phyloP scores from a whole-genome alignment of 2,113 vertebrate species.

The Dasyprocta punctata region DNA sequence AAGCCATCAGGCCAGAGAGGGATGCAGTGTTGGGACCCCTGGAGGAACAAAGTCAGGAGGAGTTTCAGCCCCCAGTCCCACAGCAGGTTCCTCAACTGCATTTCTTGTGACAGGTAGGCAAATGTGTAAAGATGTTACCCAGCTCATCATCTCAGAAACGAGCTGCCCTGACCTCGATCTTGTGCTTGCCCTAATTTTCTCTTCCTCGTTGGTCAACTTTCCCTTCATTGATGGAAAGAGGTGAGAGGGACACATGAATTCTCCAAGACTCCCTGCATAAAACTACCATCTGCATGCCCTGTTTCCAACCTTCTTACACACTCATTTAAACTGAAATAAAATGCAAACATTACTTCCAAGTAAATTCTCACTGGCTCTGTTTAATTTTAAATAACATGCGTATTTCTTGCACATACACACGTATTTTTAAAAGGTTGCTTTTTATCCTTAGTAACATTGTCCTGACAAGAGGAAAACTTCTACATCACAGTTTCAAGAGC shows the following conservation, averaged over 20 bases:
- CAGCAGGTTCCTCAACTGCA: not conserved
- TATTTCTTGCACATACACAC: not conserved
- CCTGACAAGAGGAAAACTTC: not conserved
- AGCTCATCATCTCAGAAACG: conserved; percentile 15
- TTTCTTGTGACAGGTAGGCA: not conserved
- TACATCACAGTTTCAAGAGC: not conserved
- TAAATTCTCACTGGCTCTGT: not conserved
- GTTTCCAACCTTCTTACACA: not conserved
- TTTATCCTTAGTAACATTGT: conserved; percentile 32
- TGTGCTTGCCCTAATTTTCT: not conserved
- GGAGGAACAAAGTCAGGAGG: not conserved
- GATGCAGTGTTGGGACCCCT: not conserved
- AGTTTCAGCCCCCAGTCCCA: not conserved
- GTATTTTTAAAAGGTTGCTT: conserved; percentile 14
- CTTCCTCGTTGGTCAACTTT: not conserved
- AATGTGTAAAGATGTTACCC: not conserved
- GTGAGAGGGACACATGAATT: not conserved
- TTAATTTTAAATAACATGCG: conserved; percentile 32
- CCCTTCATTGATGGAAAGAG: not conserved
- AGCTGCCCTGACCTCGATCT: not conserved
- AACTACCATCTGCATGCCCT: not conserved
- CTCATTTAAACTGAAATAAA: not conserved
- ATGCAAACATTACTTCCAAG: not conserved
- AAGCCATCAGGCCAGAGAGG: not conserved
- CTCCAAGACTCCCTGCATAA: not conserved